phyloP scores from a whole-genome alignment of 2,888 invertebrate genomes.

The Parnassius glacialis region DNA sequence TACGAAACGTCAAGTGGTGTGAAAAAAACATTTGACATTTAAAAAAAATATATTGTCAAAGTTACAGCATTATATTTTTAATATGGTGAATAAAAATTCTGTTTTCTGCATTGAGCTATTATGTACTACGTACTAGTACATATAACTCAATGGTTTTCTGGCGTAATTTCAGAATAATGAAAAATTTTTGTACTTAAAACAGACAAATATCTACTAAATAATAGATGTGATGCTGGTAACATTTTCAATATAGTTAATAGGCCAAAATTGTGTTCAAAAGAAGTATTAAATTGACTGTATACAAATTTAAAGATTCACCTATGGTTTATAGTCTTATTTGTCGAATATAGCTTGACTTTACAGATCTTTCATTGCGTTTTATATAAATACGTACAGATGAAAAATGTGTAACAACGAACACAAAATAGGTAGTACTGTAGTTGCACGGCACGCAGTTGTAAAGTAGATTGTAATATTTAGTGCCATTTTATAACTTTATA shows the following conservation, averaged over 20 bases:
- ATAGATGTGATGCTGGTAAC: too few relatives aligned
- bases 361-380: background rate
- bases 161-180: too few relatives aligned
- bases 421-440: background rate
- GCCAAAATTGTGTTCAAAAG: constrained; percentile 2
- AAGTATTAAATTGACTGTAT: background rate
- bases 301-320: background rate
- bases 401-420: background rate
- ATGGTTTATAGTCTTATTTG: background rate
- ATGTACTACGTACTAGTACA: too few relatives aligned
- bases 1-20: too few relatives aligned
- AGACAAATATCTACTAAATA: too few relatives aligned
- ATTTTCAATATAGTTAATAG: background rate
- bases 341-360: background rate
- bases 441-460: background rate
- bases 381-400: background rate
- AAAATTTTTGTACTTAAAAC: too few relatives aligned
- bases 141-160: too few relatives aligned
- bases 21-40: too few relatives aligned
- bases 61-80: too few relatives aligned
- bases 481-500: constrained; percentile 27
- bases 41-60: too few relatives aligned
- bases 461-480: constrained; percentile 13
- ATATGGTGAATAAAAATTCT: too few relatives aligned
- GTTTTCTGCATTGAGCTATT: too few relatives aligned